A percentile compares a stretch with the other conserved stretches of the same genome.
Conservation (phyloP, 2,113 vertebrate species). For the Vulpes vulpes region DNA sequence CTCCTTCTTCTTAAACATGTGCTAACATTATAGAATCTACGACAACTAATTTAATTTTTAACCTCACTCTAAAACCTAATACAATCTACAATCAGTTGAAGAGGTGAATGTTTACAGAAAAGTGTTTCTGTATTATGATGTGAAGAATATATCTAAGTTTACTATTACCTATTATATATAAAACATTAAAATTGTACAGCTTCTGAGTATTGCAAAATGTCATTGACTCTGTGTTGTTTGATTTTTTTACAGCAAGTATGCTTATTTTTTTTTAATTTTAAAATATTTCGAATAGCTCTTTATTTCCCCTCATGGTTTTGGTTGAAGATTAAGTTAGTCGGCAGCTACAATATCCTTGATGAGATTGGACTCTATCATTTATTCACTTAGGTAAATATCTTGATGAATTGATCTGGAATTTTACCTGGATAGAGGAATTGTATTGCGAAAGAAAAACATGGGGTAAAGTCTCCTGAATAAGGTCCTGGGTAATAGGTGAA, state of each 20-base stretch:
- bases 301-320: neutral
- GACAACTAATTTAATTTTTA: neutral
- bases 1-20: neutral
- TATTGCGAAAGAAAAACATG: neutral
- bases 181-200: neutral
- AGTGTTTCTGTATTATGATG: neutral
- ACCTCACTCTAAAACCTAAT: neutral
- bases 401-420: neutral
- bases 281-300: neutral
- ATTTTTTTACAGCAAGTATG: neutral
- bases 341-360: neutral
- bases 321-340: neutral
- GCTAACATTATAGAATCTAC: neutral
- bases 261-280: neutral
- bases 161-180: neutral
- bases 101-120: neutral
- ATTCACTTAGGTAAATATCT: conserved; percentile 24
- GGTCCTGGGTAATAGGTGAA: neutral
- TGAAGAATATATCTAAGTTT: neutral
- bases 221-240: neutral
- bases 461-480: neutral
- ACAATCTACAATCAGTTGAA: neutral
- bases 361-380: neutral
- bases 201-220: neutral
- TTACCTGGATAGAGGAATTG: neutral